A percentile compares a stretch with the other conserved stretches of the same genome.
Evolutionary conservation across 2,888 invertebrate genomes (phyloP).

Genomic region (Oeneis ivallda): DNA sequence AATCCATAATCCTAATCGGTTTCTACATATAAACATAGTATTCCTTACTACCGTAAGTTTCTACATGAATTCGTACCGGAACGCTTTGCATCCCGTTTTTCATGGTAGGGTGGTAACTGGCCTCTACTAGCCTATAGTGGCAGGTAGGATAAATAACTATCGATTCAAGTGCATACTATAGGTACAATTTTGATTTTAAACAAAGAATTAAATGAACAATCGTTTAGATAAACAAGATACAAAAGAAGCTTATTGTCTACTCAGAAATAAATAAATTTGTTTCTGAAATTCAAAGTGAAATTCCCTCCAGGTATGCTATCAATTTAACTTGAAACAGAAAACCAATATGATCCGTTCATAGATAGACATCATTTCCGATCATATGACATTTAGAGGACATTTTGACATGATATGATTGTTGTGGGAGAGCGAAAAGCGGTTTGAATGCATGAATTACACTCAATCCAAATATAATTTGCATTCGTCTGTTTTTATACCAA

Average conservation of each 20-base stretch:
- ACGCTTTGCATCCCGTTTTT: too few relatives aligned
- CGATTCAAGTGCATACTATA: too few relatives aligned
- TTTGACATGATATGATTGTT: slow-evolving; percentile 62
- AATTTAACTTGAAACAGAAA: slow-evolving; percentile 1
- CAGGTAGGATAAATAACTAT: too few relatives aligned
- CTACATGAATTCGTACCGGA: too few relatives aligned
- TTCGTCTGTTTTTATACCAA: background rate
- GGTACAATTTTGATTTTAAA: background rate
- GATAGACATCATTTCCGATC: slow-evolving; percentile 36
- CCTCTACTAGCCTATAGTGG: too few relatives aligned
- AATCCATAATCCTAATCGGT: too few relatives aligned
- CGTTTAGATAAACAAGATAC: too few relatives aligned
- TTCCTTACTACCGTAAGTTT: too few relatives aligned
- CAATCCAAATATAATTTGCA: slow-evolving; percentile 44
- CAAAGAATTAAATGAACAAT: background rate
- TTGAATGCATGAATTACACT: slow-evolving; percentile 59
- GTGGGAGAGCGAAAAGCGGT: slow-evolving; percentile 49
- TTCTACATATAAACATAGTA: too few relatives aligned
- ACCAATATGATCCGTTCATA: background rate
- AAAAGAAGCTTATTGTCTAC: background rate
- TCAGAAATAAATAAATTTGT: background rate
- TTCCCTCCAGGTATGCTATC: background rate
- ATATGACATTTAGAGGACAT: slow-evolving; percentile 48
- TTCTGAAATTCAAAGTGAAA: too few relatives aligned
- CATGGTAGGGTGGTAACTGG: too few relatives aligned